phyloP scores from a whole-genome alignment of 2,113 vertebrate species.

The Apeltes quadracus region DNA sequence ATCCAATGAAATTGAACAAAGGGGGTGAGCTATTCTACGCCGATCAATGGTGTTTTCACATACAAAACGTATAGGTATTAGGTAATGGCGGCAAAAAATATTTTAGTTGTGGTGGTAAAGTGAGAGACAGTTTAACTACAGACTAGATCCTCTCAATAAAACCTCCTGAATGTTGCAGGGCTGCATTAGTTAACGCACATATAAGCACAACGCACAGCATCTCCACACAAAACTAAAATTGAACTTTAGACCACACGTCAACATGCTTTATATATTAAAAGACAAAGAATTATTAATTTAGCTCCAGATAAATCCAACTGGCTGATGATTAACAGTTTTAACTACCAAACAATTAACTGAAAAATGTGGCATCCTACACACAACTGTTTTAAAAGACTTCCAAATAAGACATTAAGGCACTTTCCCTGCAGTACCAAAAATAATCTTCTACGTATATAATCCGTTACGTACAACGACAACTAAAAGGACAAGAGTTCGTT shows the following conservation, averaged over 20 bases:
- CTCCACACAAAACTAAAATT: neutral
- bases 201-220: neutral
- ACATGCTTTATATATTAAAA: neutral
- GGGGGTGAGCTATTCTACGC: neutral
- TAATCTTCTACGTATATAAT: neutral
- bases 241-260: neutral
- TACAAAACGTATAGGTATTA: neutral
- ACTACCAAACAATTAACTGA: neutral
- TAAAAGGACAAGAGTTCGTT: neutral
- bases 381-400: neutral
- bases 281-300: slow-evolving; percentile 2
- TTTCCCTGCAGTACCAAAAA: neutral
- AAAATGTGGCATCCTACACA: neutral
- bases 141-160: slow-evolving; percentile 33
- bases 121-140: slow-evolving; percentile 9
- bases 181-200: neutral
- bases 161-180: slow-evolving; percentile 7
- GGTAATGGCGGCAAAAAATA: neutral
- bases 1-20: neutral
- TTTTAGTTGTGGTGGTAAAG: slow-evolving; percentile 8
- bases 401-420: neutral
- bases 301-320: neutral
- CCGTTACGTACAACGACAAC: neutral
- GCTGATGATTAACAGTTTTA: neutral
- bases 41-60: neutral